Conservation (phyloP, 2,888 invertebrate genomes). For the Entomobrya proxima region DNA sequence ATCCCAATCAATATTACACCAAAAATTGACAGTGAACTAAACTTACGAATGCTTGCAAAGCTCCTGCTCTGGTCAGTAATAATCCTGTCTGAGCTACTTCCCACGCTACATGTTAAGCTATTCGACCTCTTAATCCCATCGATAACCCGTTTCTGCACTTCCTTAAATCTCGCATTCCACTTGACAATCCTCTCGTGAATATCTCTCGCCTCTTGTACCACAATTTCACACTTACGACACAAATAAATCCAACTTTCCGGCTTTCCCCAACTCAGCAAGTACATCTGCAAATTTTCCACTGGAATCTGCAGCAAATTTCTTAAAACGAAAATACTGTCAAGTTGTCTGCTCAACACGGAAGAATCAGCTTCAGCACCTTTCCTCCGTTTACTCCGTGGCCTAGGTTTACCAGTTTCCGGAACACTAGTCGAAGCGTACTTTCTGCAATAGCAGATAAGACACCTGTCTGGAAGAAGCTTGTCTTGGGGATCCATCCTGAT, state of each 20-base stretch:
- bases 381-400: neutral
- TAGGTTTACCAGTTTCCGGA: no score
- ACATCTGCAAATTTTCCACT: neutral
- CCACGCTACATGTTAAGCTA: no score
- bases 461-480: neutral
- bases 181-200: neutral
- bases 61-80: constrained; percentile 15
- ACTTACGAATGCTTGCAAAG: neutral
- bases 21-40: neutral
- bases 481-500: no score
- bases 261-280: constrained; percentile 9
- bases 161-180: neutral
- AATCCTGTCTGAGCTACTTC: neutral
- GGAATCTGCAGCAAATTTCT: constrained; percentile 41
- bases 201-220: neutral
- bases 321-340: constrained; percentile 28
- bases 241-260: constrained; percentile 34
- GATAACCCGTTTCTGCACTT: neutral
- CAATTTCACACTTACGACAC: neutral
- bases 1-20: neutral
- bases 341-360: neutral
- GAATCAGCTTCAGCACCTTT: neutral
- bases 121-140: neutral
- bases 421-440: no score
- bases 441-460: constrained; percentile 15